Base-by-base conservation (phyloP, 2,113 vertebrate species). In the Aleadryas rufinucha region DNA sequence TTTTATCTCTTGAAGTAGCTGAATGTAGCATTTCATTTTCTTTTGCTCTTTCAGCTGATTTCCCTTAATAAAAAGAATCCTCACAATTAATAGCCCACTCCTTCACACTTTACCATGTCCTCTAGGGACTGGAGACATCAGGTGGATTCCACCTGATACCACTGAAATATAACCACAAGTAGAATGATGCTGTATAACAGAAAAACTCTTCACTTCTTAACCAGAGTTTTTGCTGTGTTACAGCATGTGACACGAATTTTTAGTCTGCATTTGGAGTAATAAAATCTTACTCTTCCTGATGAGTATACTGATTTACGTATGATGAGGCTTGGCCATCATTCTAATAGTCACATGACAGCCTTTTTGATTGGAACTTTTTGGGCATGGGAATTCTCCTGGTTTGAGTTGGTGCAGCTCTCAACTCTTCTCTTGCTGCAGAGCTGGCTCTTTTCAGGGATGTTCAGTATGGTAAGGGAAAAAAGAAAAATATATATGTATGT, bases 111-210 rank as follows among this genome's bases (percentile, higher is more conserved):
- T 3, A 27, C 23, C 2, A 1, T 61, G 9, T 27, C 42, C 47
- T 91, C 13, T 47, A 53, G 37, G 42, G 6, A 4, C 20, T 63
- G 11, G 53, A 92, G 66, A n/a, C 68, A 95, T 92, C 86, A 96
- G 83, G 90, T 95, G 92, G 84, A 37, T 33, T 87, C 33, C 93
- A 93, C 90, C 94, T 97, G 95, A 89, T 94, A 86, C 92, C 75
- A 7, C 49, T 37, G 47, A 77, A 69, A 23, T 71, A 39, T 21
- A 91, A 72, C 26, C 4, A 9, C 75, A 78, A 75, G 19, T 71
- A 77, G 63, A 71, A 60, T 90, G 50, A 28, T 90, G 69, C 49
- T 78, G 15, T 16, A 10, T 77, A 26, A 33, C 16, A 83, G 65
- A 37, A 86, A 81, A 89, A n/a, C 50, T 74, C 65, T n/a, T 86